Evolutionary conservation across 2,113 vertebrate genomes (phyloP).

Genomic region (Myotis lucifugus): DNA sequence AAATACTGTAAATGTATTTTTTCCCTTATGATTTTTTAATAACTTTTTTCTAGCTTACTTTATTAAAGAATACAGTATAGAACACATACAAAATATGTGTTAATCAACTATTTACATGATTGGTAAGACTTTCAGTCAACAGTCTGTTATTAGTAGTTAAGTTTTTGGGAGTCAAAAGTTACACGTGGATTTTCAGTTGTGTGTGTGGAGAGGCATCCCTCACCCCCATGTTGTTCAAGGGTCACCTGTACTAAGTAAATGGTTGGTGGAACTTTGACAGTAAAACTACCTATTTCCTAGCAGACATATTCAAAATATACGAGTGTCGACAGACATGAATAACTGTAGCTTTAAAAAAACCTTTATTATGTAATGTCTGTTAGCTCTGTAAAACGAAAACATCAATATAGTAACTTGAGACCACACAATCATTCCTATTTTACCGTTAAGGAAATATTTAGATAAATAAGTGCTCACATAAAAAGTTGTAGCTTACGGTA

Average conservation of each 20-base stretch:
- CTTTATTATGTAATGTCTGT: not conserved
- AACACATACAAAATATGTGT: not conserved
- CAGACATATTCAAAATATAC: slow-evolving; percentile 29
- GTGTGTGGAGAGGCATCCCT: too few relatives aligned
- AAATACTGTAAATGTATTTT: not conserved
- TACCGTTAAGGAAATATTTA: slow-evolving; percentile 22
- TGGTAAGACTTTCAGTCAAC: not conserved
- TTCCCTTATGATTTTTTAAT: not conserved
- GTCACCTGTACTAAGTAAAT: not conserved
- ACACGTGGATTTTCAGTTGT: not conserved
- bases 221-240: not conserved
- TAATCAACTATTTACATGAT: not conserved
- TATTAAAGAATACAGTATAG: not conserved
- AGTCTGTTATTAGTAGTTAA: not conserved
- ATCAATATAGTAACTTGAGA: not conserved
- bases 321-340: not conserved
- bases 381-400: slow-evolving; percentile 43
- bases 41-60: not conserved
- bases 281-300: slow-evolving; percentile 12
- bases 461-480: not conserved
- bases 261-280: not conserved
- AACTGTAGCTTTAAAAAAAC: not conserved
- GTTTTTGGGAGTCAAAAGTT: not conserved
- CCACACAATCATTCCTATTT: not conserved
- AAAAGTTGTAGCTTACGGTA: not conserved